Base-by-base conservation (phyloP, 2,888 invertebrate genomes). In the Nineta flava region DNA sequence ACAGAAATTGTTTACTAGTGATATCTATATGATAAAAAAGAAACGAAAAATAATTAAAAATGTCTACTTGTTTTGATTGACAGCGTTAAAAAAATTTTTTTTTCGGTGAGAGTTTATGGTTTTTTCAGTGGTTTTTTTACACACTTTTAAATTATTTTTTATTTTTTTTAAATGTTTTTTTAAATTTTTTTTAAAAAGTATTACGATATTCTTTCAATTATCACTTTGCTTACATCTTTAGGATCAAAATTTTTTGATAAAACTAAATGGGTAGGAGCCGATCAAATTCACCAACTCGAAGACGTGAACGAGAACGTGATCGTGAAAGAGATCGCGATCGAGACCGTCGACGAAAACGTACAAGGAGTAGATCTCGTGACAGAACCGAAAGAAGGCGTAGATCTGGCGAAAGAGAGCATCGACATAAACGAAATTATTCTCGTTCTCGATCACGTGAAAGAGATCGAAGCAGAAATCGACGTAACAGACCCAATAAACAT, bases 181-280 rank as follows among this genome's bases (percentile, higher is more conserved):
- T 5, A 4, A 35, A 10, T 38, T 38, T 38, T 38, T 38, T 38
- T n/a, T 13, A 12, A 38, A 7, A 5, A 15, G 12, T 38, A 38
- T 38, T 38, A 7, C 12, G 12, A 38, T 38, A 32, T 38, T 38
- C 15, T 38, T 38, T 38, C 15, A 26, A 26, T 26, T 26, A 26
- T 7, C 26, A 26, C 26, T 26, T 26, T 26, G 26, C 26, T 26
- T 26, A 26, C 19, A 19, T 26, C 5, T 26, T 26, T 26, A 26
- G 26, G 26, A 26, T 7, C 2, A 3, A 26, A 26, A 26, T 3
- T 26, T 26, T 26, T 26, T 26, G 15, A 38, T 13, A 38, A 38
- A 38, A 38, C 6, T 13, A 19, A 53, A 74, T 79, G 79, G 73
- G 73, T 52, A 64, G 73, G 56, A 70, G 74, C 58, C 70, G 74